Evolutionary conservation across 2,113 vertebrate species (phyloP).

Genomic region (Lycaon pictus): DNA sequence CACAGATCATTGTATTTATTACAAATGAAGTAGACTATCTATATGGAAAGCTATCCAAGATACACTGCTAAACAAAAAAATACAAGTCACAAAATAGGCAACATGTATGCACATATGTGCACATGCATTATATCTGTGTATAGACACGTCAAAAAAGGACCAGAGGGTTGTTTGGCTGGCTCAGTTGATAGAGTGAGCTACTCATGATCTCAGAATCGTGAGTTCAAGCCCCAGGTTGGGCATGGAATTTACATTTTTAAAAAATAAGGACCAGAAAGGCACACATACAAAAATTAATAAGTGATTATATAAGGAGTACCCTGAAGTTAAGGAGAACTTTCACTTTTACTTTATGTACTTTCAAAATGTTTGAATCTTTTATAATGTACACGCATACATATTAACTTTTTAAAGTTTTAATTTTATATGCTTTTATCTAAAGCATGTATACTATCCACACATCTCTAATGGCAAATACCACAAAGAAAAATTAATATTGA

Average conservation of each 20-base stretch:
- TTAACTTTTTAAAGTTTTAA: background rate
- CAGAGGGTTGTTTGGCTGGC: background rate
- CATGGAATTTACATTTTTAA: background rate
- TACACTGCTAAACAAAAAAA: background rate
- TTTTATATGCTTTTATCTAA: background rate
- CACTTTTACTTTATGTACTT: conserved; percentile 38
- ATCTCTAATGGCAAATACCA: conserved; percentile 30
- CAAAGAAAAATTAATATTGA: conserved; percentile 6
- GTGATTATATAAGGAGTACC: background rate
- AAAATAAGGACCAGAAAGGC: background rate
- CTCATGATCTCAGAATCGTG: background rate
- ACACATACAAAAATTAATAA: background rate
- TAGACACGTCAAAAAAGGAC: background rate
- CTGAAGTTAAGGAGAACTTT: conserved; percentile 4
- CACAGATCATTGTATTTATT: background rate
- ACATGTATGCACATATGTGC: background rate
- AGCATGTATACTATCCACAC: background rate
- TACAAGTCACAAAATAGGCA: background rate
- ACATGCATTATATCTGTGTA: background rate
- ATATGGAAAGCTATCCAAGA: conserved; percentile 18
- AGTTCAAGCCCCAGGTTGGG: background rate
- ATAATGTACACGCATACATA: background rate
- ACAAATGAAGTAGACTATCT: background rate
- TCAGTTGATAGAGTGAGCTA: background rate
- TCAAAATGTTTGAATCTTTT: conserved; percentile 11